These are phyloP conservation scores for Forbesichthys agassizii DNA, from an alignment of 2,113 vertebrate genomes.

Conservation along the genomic window DNA sequence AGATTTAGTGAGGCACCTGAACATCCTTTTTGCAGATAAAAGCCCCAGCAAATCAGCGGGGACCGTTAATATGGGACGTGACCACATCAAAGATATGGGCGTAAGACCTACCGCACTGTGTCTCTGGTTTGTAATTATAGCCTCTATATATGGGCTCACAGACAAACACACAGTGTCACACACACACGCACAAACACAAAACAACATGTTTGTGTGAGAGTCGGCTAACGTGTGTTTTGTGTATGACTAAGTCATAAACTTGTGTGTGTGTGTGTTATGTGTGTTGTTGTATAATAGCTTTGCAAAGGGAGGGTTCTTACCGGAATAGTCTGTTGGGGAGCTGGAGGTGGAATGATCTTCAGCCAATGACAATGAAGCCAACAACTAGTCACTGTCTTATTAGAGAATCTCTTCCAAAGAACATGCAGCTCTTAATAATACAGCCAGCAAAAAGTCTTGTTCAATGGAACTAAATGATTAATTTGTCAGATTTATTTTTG, in stretches of 20 bases:
- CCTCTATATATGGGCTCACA: neutral
- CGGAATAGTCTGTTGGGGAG: conserved; percentile 53
- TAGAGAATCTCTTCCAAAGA: conserved; percentile 26
- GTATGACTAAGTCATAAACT: neutral
- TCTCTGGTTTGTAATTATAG: neutral
- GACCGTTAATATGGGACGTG: conserved; percentile 26
- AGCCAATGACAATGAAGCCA: conserved; percentile 58
- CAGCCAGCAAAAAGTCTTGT: neutral
- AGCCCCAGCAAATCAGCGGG: conserved; percentile 46
- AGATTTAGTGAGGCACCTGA: conserved; percentile 45
- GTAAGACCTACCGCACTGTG: conserved; percentile 16
- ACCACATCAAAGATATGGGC: conserved; percentile 53
- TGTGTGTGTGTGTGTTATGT: conserved; percentile 1
- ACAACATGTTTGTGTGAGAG: neutral
- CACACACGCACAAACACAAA: neutral
- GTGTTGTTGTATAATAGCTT: conserved; percentile 21
- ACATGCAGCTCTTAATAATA: neutral
- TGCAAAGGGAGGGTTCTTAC: conserved; percentile 63
- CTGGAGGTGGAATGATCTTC: conserved; percentile 44
- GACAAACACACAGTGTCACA: neutral
- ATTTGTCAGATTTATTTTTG: neutral
- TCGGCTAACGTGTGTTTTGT: neutral
- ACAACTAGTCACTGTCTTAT: conserved; percentile 55
- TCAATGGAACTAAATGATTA: neutral
- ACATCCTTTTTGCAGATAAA: conserved; percentile 63